Evolutionary conservation across 2,797 vertebrate species (phyloP).

Genomic region (Mycteria americana): DNA sequence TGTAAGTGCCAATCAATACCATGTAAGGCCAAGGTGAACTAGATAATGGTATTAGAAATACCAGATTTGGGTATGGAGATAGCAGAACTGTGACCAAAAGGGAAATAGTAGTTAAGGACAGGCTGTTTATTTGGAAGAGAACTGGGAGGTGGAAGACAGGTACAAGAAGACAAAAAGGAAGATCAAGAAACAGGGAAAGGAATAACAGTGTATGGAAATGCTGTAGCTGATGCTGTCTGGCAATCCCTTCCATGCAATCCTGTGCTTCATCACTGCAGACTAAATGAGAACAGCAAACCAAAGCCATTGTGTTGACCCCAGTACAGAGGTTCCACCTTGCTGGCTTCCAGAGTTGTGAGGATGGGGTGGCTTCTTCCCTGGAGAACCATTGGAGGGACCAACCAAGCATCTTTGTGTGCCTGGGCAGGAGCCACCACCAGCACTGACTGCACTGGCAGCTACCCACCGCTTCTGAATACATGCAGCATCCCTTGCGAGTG

Average conservation of each 20-base stretch:
- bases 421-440: fast-evolving
- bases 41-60: neutral
- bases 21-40: neutral
- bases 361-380: neutral
- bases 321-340: neutral
- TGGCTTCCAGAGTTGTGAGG: neutral
- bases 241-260: neutral
- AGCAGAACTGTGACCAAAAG: neutral
- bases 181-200: neutral
- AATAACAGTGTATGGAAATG: neutral
- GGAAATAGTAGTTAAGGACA: neutral
- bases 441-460: neutral
- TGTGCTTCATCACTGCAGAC: neutral
- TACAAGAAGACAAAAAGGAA: neutral
- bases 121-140: neutral
- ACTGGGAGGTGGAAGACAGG: neutral
- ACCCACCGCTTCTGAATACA: neutral
- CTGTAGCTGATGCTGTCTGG: neutral
- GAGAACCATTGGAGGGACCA: neutral
- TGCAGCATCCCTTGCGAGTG: neutral
- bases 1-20: neutral
- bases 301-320: neutral
- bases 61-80: fast-evolving
- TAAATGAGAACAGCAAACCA: neutral
- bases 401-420: neutral